phyloP scores from a whole-genome alignment of 30 jellyfish, hydroid and myxozoan species.

The Catostylus mosaicus region DNA sequence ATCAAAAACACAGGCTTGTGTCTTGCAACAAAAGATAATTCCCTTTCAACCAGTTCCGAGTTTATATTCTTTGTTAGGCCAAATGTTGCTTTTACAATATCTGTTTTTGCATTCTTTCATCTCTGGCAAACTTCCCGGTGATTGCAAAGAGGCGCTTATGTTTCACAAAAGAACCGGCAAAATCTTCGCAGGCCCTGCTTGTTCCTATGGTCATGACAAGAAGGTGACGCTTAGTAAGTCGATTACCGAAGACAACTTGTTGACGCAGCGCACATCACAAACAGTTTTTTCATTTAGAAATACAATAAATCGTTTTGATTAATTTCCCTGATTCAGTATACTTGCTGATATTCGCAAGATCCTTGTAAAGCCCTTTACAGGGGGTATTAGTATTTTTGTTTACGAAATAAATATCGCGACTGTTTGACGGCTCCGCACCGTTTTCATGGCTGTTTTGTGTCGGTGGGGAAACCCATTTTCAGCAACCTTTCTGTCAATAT shows the following conservation, averaged over 20 bases:
- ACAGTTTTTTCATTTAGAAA: conserved; percentile 24
- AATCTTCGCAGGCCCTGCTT: conserved; percentile 19
- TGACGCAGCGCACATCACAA: conserved; percentile 33
- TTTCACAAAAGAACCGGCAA: conserved; percentile 2
- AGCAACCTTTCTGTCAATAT: background rate
- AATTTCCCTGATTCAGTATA: conserved; percentile 22
- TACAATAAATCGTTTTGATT: conserved; percentile 12
- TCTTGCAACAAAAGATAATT: conserved; percentile 13
- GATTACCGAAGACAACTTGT: conserved; percentile 41
- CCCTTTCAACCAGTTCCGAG: conserved; percentile 39
- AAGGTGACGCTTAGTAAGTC: conserved; percentile 46
- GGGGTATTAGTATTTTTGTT: conserved; percentile 8
- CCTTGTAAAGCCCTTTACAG: conserved; percentile 14
- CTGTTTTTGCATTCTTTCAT: conserved; percentile 8
- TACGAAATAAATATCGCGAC: background rate
- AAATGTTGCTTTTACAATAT: conserved; percentile 19
- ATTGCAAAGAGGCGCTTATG: conserved; percentile 27
- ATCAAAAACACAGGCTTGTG: conserved; percentile 17
- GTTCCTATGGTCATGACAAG: conserved; percentile 39
- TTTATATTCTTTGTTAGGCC: conserved; percentile 35
- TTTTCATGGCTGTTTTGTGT: background rate
- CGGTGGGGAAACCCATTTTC: background rate
- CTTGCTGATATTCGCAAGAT: conserved; percentile 32
- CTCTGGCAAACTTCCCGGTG: conserved; percentile 58
- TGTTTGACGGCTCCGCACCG: background rate